A percentile compares a stretch with the other conserved stretches of the same genome.
Conservation (phyloP, 2,888 invertebrate species). For the Eremobia ochroleuca region DNA sequence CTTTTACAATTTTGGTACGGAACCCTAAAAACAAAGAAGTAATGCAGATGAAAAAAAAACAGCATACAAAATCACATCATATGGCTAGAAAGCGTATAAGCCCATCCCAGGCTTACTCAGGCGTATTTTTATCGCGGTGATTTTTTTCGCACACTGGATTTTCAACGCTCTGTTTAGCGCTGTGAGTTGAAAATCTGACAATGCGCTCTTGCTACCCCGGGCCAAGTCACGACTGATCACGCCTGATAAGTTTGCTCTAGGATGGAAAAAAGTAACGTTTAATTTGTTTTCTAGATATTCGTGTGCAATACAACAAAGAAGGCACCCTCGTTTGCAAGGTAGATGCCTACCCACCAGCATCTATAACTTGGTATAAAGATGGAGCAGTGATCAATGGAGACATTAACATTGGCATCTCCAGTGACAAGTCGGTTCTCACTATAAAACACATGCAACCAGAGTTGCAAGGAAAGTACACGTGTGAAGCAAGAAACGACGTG, state of each 20-base stretch:
- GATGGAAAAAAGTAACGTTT: background rate
- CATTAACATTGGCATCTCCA: conserved; percentile 63
- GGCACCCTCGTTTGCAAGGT: conserved; percentile 69
- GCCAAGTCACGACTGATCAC: background rate
- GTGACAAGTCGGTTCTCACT: conserved; percentile 66
- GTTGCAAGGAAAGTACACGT: conserved; percentile 68
- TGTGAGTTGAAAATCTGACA: background rate
- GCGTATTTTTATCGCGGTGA: background rate
- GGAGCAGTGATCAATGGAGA: conserved; percentile 53
- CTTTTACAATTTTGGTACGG: too few relatives aligned
- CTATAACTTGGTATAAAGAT: conserved; percentile 72
- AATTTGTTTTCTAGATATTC: conserved; percentile 32
- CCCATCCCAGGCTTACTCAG: background rate
- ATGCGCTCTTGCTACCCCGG: background rate
- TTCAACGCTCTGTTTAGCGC: background rate
- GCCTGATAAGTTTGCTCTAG: background rate
- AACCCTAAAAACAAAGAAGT: too few relatives aligned
- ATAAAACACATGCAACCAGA: conserved; percentile 71
- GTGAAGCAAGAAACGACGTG: conserved; percentile 69
- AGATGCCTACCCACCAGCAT: conserved; percentile 73
- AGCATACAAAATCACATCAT: too few relatives aligned
- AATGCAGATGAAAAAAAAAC: too few relatives aligned
- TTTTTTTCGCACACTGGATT: background rate
- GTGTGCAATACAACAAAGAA: conserved; percentile 66
- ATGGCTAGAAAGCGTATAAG: too few relatives aligned